These are phyloP conservation scores for Phenacoccus solenopsis DNA, from an alignment of 1,140 invertebrate species.

Conservation along the genomic window DNA sequence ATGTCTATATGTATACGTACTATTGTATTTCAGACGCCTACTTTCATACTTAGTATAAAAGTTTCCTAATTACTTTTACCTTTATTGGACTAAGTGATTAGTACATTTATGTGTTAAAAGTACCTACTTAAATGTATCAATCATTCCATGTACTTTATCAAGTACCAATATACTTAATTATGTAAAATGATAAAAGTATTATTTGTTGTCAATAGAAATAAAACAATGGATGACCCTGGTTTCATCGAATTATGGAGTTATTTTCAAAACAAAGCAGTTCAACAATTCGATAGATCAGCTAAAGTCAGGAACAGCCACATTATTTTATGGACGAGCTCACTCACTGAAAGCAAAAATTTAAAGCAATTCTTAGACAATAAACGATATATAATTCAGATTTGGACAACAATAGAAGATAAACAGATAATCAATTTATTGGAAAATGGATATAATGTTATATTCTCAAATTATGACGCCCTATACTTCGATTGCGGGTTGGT, in stretches of 20 bases:
- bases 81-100: too few species aligned
- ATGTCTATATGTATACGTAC: too few species aligned
- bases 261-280: constrained; percentile 40
- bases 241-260: constrained; percentile 55
- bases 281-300: constrained; percentile 33
- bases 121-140: too few species aligned
- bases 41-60: too few species aligned
- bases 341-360: constrained; percentile 50
- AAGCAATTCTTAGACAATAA: constrained; percentile 50
- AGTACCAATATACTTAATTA: too few species aligned
- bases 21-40: too few species aligned
- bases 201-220: too few species aligned
- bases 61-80: too few species aligned
- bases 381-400: constrained; percentile 63
- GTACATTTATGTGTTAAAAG: too few species aligned
- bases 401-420: constrained; percentile 41
- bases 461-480: constrained; percentile 67
- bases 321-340: constrained; percentile 60
- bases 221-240: constrained; percentile 40
- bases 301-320: constrained; percentile 34
- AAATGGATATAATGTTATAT: constrained; percentile 52
- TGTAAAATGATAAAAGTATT: too few species aligned
- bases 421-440: constrained; percentile 45
- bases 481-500: constrained; percentile 67
- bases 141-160: too few species aligned